These are phyloP conservation scores for Lamprologus tigripictilis DNA, from an alignment of 2,113 vertebrate genomes.

Conservation along the genomic window DNA sequence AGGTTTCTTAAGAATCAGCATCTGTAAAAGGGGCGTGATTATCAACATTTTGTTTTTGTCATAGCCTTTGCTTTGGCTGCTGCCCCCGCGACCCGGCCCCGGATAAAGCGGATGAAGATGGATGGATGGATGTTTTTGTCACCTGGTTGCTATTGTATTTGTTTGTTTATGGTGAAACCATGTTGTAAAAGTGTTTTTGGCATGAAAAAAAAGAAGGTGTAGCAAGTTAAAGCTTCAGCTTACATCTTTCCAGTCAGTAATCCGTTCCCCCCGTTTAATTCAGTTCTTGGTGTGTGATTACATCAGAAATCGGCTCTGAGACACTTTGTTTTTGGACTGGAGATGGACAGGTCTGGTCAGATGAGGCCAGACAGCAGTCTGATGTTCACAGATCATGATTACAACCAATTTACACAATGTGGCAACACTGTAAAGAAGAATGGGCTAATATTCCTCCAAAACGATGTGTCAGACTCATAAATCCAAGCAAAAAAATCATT, in stretches of 20 bases:
- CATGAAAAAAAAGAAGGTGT: background rate
- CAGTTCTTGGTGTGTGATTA: background rate
- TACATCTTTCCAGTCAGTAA: background rate
- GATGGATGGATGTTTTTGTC: background rate
- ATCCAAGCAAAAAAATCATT: background rate
- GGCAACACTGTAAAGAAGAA: background rate
- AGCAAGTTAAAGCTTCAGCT: background rate
- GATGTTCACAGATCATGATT: background rate
- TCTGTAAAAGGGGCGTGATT: fast-evolving
- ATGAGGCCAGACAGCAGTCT: background rate
- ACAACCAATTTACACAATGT: background rate
- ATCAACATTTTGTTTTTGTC: background rate
- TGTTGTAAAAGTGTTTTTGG: background rate
- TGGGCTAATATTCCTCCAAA: background rate
- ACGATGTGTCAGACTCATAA: fast-evolving
- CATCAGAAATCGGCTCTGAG: background rate
- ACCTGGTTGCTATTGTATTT: background rate
- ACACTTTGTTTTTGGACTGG: background rate
- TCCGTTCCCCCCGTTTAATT: fast-evolving
- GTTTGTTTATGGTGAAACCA: background rate
- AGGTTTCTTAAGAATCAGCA: background rate
- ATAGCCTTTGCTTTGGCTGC: too few relatives aligned
- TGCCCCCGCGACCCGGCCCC: too few relatives aligned
- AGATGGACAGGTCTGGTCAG: background rate
- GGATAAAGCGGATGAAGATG: too few relatives aligned